Evolutionary conservation across 92 coral and sea anemone genomes (phyloP).

Genomic region (Epizoanthus fatuus): DNA sequence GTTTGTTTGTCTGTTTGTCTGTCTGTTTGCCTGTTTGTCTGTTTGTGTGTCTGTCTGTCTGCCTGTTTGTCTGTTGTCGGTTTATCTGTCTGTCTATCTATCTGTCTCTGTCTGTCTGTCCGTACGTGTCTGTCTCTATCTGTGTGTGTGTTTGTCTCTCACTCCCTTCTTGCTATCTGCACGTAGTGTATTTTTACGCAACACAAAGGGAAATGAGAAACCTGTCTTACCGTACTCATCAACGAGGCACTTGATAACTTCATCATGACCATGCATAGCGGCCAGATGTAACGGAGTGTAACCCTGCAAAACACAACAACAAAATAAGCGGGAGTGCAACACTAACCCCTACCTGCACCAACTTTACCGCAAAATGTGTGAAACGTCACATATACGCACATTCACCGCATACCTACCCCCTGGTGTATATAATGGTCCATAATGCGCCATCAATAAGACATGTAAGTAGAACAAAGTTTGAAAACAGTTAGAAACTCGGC

Average conservation of each 20-base stretch:
- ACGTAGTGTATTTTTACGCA: neutral
- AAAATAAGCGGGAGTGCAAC: neutral
- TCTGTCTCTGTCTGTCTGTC: too few species aligned
- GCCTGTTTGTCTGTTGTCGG: too few species aligned
- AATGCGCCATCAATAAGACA: neutral
- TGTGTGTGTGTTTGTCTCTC: too few species aligned
- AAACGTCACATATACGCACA: too few species aligned
- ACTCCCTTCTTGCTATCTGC: too few species aligned
- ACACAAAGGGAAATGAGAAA: neutral
- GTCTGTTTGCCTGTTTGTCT: too few species aligned
- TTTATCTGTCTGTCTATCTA: too few species aligned
- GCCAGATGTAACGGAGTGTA: slow-evolving; percentile 98
- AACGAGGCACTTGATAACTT: slow-evolving; percentile 85
- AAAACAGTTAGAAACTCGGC: neutral
- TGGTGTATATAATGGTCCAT: neutral
- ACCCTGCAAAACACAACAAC: slow-evolving; percentile 61
- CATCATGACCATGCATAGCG: slow-evolving; percentile 82
- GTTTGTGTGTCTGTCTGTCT: too few species aligned
- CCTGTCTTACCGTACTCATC: slow-evolving; percentile 85
- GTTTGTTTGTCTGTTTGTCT: too few species aligned
- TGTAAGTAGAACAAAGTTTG: neutral
- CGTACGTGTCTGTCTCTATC: too few species aligned
- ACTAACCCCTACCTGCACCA: too few species aligned
- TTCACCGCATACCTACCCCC: neutral
- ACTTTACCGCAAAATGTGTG: too few species aligned